A percentile compares a stretch with the other conserved stretches of the same genome.
These are phyloP conservation scores for Sphenodon punctatus DNA, from an alignment of 2,797 vertebrate genomes.

Conservation along the genomic window DNA sequence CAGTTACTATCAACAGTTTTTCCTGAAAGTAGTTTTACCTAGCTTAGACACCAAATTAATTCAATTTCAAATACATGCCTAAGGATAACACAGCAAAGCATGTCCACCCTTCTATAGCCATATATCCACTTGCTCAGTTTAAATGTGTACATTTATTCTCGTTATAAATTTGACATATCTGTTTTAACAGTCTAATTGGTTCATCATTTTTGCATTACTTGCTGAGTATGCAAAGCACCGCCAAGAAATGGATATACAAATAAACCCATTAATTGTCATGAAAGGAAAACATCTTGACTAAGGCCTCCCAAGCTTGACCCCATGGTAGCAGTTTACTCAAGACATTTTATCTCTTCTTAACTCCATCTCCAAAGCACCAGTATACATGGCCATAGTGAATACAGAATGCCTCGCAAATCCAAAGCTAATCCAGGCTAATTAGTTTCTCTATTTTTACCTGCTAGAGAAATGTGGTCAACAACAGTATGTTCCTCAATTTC, in stretches of 20 bases:
- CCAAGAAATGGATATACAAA: constrained; percentile 13
- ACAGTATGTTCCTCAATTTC: neutral
- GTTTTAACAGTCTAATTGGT: neutral
- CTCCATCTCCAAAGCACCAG: neutral
- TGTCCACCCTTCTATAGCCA: neutral
- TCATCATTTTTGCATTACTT: constrained; percentile 19
- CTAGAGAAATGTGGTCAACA: neutral
- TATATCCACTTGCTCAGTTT: neutral
- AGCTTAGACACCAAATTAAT: neutral
- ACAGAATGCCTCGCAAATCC: neutral
- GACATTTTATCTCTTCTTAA: neutral
- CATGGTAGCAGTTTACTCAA: no score
- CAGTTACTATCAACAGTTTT: neutral
- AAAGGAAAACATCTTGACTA: no score
- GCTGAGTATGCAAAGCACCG: neutral
- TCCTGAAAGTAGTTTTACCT: neutral
- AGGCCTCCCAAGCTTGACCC: no score
- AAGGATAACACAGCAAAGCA: neutral
- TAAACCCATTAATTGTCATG: neutral
- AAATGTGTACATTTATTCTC: neutral
- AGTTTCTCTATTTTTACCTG: neutral
- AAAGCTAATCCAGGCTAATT: neutral
- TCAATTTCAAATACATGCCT: neutral
- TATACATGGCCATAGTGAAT: neutral
- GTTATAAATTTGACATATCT: neutral